Conservation (phyloP, 2,888 invertebrate genomes). For the Pristionchus exspectatus region DNA sequence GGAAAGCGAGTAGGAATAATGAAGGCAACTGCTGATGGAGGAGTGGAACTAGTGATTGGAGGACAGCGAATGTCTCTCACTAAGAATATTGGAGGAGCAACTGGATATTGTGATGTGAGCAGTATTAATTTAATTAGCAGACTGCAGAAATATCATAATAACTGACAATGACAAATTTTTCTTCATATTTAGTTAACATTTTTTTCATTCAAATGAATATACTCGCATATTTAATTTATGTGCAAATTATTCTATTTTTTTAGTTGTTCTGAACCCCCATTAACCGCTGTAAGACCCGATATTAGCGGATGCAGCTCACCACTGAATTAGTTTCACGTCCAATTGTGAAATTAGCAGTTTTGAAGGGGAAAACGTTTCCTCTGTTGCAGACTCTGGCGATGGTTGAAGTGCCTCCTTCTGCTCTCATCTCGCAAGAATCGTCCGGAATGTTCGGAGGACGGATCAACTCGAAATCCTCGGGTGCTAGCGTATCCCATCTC, state of each 20-base stretch:
- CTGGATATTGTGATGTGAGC: slow-evolving; percentile 48
- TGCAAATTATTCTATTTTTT: no score
- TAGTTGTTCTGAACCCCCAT: no score
- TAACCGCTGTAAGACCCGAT: no score
- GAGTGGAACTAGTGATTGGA: slow-evolving; percentile 29
- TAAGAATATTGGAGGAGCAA: slow-evolving; percentile 25
- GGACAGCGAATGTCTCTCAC: slow-evolving; percentile 18
- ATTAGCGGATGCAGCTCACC: no score
- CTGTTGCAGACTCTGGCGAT: slow-evolving; percentile 31
- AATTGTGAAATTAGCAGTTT: no score
- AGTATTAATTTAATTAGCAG: no score
- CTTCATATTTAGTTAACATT: not conserved
- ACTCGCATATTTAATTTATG: no score
- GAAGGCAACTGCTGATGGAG: slow-evolving; percentile 26
- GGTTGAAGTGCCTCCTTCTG: slow-evolving; percentile 43
- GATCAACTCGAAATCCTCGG: not conserved
- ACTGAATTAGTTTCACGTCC: no score
- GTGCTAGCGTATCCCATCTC: slow-evolving; percentile 20
- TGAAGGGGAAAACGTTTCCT: no score
- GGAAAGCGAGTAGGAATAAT: slow-evolving; percentile 18
- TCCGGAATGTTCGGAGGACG: slow-evolving; percentile 40
- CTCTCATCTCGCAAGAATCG: not conserved
- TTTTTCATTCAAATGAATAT: no score
- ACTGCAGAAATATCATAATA: no score
- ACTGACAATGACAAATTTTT: not conserved